These are phyloP conservation scores for Coenonympha arcania DNA, from an alignment of 2,888 invertebrate species.

Conservation along the genomic window DNA sequence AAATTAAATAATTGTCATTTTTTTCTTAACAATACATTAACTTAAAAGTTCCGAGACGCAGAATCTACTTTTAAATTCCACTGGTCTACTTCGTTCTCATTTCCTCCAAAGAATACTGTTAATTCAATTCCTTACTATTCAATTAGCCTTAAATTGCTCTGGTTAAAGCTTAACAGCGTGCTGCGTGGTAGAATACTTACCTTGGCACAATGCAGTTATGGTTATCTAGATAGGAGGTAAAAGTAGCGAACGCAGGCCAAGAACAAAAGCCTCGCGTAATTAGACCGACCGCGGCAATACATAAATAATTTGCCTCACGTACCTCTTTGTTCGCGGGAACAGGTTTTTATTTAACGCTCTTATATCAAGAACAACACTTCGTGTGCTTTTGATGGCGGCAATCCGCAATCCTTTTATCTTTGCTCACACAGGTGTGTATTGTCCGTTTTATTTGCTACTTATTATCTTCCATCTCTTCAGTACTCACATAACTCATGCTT, in stretches of 20 bases:
- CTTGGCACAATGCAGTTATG: conserved; percentile 50
- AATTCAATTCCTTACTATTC: conserved; percentile 21
- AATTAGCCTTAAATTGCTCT: conserved; percentile 19
- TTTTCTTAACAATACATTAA: neutral
- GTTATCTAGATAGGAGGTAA: conserved; percentile 52
- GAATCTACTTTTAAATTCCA: neutral
- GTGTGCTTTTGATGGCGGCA: conserved; percentile 58
- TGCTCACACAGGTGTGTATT: conserved; percentile 23
- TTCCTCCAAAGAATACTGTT: conserved; percentile 1
- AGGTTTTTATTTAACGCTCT: conserved; percentile 69
- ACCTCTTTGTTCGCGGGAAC: conserved; percentile 65
- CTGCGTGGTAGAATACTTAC: conserved; percentile 43
- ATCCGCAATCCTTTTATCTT: conserved; percentile 55
- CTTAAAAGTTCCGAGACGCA: neutral
- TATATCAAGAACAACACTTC: conserved; percentile 66
- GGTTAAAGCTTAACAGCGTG: conserved; percentile 39
- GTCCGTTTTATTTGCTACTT: conserved; percentile 17
- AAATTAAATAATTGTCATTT: neutral
- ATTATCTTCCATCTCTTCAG: conserved; percentile 2
- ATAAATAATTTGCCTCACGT: conserved; percentile 74
- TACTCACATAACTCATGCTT: neutral
- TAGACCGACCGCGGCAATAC: conserved; percentile 71
- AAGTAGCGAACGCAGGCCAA: conserved; percentile 47
- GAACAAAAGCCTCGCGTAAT: conserved; percentile 72
- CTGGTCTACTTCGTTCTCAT: conserved; percentile 5